A percentile compares a stretch with the other conserved stretches of the same genome.
phyloP scores from a whole-genome alignment of 2,888 invertebrate genomes.

The Drosophila monieri region DNA sequence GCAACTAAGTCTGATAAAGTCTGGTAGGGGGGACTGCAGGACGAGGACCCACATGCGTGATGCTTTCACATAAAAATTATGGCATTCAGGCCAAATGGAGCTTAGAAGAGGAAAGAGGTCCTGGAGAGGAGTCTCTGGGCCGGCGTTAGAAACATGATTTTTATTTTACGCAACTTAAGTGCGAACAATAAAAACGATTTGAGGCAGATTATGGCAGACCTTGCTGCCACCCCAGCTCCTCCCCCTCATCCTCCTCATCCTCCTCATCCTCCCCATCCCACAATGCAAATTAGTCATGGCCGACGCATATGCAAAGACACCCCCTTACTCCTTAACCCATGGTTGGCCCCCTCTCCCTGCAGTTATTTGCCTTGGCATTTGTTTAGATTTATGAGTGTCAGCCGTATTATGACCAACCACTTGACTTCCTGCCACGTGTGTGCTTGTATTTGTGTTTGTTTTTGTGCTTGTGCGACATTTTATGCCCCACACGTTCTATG shows the following conservation, averaged over 20 bases:
- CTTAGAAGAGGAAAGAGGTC: constrained; percentile 44
- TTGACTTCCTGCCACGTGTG: constrained; percentile 80
- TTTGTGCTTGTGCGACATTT: constrained; percentile 58
- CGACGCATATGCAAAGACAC: constrained; percentile 68
- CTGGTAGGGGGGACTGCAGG: constrained; percentile 5
- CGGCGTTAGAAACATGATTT: constrained; percentile 82
- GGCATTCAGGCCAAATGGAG: constrained; percentile 77
- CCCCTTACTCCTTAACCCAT: background rate
- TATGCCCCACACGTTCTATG: constrained; percentile 64
- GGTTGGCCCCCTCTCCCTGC: background rate
- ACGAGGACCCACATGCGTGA: constrained; percentile 67
- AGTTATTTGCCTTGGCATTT: constrained; percentile 70
- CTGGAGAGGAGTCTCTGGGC: background rate
- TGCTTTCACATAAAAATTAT: constrained; percentile 78
- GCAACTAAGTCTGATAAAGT: constrained; percentile 71
- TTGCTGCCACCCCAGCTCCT: constrained; percentile 41
- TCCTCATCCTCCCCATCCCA: constrained; percentile 53
- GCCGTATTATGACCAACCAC: constrained; percentile 76
- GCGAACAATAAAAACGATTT: constrained; percentile 82
- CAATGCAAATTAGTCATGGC: constrained; percentile 81
- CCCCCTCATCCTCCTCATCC: too few relatives aligned
- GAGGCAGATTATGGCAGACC: constrained; percentile 70
- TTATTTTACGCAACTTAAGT: constrained; percentile 84
- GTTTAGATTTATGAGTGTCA: constrained; percentile 77
- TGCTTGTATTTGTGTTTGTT: constrained; percentile 32